Evolutionary conservation across 2,888 invertebrate species (phyloP), one percentile per base, ranked within the genome.

Genomic region (Nephrotoma guestfalica): DNA sequence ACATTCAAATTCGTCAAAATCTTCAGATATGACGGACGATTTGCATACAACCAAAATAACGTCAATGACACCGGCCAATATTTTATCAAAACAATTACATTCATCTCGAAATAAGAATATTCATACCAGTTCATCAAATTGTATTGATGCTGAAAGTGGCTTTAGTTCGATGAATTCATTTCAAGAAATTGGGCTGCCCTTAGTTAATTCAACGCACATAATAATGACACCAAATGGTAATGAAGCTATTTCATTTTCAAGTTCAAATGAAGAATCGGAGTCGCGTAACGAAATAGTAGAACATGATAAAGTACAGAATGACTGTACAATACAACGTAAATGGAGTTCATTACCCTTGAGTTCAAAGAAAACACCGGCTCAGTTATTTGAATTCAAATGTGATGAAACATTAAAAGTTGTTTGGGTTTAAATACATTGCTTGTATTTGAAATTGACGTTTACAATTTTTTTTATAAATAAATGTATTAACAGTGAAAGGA

Each of bases 141-240:
- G 85, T 43, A 87, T 91, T 0, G 96, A 96, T 90, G 96, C 96
- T 89, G 96, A 96, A 91, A 96, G 96, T 90, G 96, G 96, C 42
- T 96, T 96, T 91, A 96, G 96, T 13, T 96, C 96, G 7, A 95
- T 96, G 93, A 96, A 94, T 90, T 96, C 96, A 6, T 96, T 96
- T 90, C 96, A 96, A 91, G 96, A 96, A 90, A 94, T 96, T 85
- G 96, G 96, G 11, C 92, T 96, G 89, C 96, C 96, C 2, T 41
- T 88, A 11, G 85, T 86, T 11, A 87, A 87, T 86, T 88, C 88
- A 43, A 88, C 88, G 42, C 87, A 88, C 86, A 87, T 88, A 30
- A 42, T 86, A 4, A 71, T 86, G 41, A 40, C 86, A 71, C 57
- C 86, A 30, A 86, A 86, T 42, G 13, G 47, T 11, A 87, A 30